Base-by-base conservation (phyloP, 2,113 vertebrate species). In the Alaudala cheleensis region DNA sequence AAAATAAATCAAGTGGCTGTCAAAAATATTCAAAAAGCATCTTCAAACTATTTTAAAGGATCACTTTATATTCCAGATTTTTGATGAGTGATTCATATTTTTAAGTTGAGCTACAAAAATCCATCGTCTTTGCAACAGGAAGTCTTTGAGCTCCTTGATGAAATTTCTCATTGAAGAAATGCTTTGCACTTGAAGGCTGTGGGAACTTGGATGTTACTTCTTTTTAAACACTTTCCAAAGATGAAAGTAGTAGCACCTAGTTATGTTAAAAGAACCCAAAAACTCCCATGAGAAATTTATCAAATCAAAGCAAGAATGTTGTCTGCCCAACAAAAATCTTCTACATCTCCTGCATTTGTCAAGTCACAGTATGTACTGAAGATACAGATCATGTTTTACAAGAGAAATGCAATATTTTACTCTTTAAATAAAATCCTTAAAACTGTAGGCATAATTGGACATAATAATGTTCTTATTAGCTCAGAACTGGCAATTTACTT, bases 21-120 rank as follows among this genome's bases (percentile, higher is more conserved):
- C 62, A 95, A 58, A 84, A 93, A 69, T 72, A 84, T 82, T 93
- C 40, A 91, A 90, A 96, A 84, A n/a, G 10, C 19, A 56, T 78
- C 49, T 49, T 83, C 64, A 93, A 88, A 66, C 15, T 67, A 44
- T 74, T 83, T 77, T 28, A 92, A 84, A 91, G 18, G 15, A 79
- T 16, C 9, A 49, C 28, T 96, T 94, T 40, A 67, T 78, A 71
- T 49, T 93, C 42, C 34, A 67, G 28, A 73, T 84, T 95, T 93
- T 86, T 94, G 39, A 78, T 78, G 54, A 94, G 26, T 47, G 64
- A 73, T 76, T 88, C 70, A 66, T 70, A 78, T 85, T 93, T 95
- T 91, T 78, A 83, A 74, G 39, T 5, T 92, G 44, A 86, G 34
- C 21, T 82, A 72, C 24, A 85, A 62, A 92, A 92, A 74, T 29